Base-by-base conservation (phyloP, 2,113 vertebrate genomes). In the Loxodonta africana region DNA sequence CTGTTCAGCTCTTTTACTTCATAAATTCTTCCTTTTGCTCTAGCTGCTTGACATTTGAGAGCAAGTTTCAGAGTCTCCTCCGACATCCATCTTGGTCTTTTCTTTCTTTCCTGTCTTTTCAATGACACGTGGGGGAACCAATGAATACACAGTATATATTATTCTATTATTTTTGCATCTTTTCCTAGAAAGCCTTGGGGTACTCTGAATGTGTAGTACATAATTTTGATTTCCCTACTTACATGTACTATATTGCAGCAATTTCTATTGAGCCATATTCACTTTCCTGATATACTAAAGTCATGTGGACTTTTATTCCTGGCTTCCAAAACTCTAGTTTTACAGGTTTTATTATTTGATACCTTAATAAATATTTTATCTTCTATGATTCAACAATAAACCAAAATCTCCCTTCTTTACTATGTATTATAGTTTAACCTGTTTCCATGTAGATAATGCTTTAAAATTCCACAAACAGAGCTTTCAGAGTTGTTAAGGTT, bases 371-470 rank as follows among this genome's bases (percentile, higher is more conserved):
- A 91, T 44, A 89, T 83, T 89, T 92, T 46, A 67, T 53, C 9
- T 90, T 90, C 20, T 63, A 30, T 95, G 77, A 87, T 2, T 46
- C 30, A 95, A 95, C 18, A 90, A 84, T 57, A 92, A 86, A 62
- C 11, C 8, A 26, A 57, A 88, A 80, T 17, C 30, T 73, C 28
- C 9, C 12, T 23, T 73, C 8, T 87, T 76, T 93, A 90, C 9
- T 57, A 85, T 48, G 41, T 51, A 37, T 60, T 90, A 30, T 74
- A 94, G 48, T 77, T 85, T 44, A 65, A 25, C 48, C 25, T 44
- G 23, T 81, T 93, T 92, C 53, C 23, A 69, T 57, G 4, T 12
- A 89, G 30, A 41, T 63, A 30, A 23, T 82, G 46, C n/a, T 83
- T 84, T 74, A 33, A 93, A 88, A 91, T 71, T 4, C 30, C n/a